Evolutionary conservation across 2,113 vertebrate genomes (phyloP).

Genomic region (Scomber japonicus): DNA sequence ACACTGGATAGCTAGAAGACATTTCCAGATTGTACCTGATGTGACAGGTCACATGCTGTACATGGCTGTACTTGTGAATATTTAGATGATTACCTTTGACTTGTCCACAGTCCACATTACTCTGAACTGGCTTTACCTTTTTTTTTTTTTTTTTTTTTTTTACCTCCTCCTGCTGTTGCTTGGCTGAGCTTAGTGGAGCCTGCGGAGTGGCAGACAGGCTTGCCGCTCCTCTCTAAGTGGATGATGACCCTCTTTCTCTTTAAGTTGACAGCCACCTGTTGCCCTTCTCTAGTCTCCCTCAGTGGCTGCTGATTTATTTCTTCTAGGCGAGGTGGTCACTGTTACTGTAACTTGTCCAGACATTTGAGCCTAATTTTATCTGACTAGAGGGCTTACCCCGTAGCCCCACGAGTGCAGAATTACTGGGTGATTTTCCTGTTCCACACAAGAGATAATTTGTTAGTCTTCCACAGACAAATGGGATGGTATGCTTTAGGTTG

Average conservation of each 20-base stretch:
- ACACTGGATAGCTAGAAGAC: not conserved
- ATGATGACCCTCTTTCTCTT: conserved; percentile 70
- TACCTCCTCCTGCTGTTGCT: conserved; percentile 57
- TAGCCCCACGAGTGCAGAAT: conserved; percentile 56
- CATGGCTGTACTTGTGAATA: conserved; percentile 22
- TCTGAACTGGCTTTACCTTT: conserved; percentile 46
- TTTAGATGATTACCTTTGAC: conserved; percentile 6
- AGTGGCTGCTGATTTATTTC: conserved; percentile 64
- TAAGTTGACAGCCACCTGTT: conserved; percentile 82
- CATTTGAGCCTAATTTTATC: conserved; percentile 79
- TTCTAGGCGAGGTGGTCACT: conserved; percentile 59
- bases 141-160: conserved; percentile 46
- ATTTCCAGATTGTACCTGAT: conserved; percentile 11
- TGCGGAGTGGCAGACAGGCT: conserved; percentile 54
- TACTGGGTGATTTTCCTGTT: conserved; percentile 60
- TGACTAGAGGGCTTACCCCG: conserved; percentile 69
- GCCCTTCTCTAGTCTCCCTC: conserved; percentile 52
- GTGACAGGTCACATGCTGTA: conserved; percentile 13
- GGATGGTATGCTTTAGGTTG: conserved; percentile 21
- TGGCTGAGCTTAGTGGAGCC: conserved; percentile 65
- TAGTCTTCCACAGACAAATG: conserved; percentile 60
- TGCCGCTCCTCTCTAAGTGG: conserved; percentile 63
- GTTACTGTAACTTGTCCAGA: conserved; percentile 73
- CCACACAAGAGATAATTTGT: conserved; percentile 55
- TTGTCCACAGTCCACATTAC: not conserved